phyloP scores from a whole-genome alignment of 2,797 vertebrate species.

The Clamator glandarius region DNA sequence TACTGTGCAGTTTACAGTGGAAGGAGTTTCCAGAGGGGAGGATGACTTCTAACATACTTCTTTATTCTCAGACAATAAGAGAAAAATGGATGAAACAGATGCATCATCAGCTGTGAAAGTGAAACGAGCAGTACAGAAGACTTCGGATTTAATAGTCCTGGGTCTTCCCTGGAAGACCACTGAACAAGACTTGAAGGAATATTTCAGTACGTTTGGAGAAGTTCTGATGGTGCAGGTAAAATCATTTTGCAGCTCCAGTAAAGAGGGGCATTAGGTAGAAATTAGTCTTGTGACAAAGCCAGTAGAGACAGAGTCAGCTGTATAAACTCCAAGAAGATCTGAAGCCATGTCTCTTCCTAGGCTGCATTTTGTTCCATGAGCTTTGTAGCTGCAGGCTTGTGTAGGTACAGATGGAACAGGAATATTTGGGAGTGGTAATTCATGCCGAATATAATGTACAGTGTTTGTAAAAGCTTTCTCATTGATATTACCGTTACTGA shows the following conservation, averaged over 20 bases:
- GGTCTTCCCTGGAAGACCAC: conserved; percentile 98
- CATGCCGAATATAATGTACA: neutral
- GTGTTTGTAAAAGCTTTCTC: neutral
- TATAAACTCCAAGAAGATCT: neutral
- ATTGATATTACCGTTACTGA: neutral
- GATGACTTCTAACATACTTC: neutral
- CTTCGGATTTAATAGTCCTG: conserved; percentile 95
- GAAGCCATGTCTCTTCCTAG: neutral
- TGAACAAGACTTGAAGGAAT: conserved; percentile 97
- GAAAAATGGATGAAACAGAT: conserved; percentile 99
- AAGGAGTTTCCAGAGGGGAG: neutral
- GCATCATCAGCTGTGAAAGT: conserved; percentile 96
- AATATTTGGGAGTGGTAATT: neutral
- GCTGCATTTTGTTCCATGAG: neutral
- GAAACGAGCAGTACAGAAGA: conserved; percentile 97
- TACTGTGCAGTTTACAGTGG: neutral
- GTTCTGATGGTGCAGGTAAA: conserved; percentile 99
- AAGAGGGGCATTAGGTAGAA: neutral
- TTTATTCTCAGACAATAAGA: conserved; percentile 91
- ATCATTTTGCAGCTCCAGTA: neutral
- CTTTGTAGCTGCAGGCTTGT: neutral
- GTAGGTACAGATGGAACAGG: neutral
- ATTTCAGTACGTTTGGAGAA: conserved; percentile 96
- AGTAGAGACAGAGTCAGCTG: neutral
- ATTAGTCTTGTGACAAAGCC: neutral